A percentile compares a stretch with the other conserved stretches of the same genome.
Conservation (phyloP, 1,140 invertebrate genomes). For the Trypoxylus dichotomus region DNA sequence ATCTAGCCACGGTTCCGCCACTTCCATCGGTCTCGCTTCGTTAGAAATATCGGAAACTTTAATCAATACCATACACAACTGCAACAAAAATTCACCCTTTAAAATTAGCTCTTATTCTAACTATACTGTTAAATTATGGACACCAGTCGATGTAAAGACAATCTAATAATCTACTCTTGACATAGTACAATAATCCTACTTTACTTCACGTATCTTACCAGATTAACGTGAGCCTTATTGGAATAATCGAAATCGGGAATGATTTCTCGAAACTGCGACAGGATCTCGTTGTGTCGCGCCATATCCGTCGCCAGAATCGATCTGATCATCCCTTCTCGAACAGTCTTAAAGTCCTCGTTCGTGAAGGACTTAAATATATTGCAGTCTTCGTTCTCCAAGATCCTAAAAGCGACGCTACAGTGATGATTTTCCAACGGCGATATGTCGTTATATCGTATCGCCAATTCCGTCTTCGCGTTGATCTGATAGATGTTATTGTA, state of each 20-base stretch:
- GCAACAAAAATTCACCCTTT: too few relatives aligned
- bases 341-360: slow-evolving; percentile 63
- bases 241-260: slow-evolving; percentile 73
- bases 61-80: slow-evolving; percentile 84
- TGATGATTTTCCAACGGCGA: slow-evolving; percentile 89
- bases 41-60: slow-evolving; percentile 89
- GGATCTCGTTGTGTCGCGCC: slow-evolving; percentile 85
- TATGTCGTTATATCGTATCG: slow-evolving; percentile 86
- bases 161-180: too few relatives aligned
- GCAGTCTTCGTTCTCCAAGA: slow-evolving; percentile 74
- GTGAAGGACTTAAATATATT: slow-evolving; percentile 76
- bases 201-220: slow-evolving; percentile 61
- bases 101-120: too few relatives aligned
- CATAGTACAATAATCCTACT: too few relatives aligned
- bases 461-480: slow-evolving; percentile 83
- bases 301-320: slow-evolving; percentile 87
- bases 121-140: too few relatives aligned
- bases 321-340: slow-evolving; percentile 79
- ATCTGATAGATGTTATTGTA: slow-evolving; percentile 90
- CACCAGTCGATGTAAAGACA: too few relatives aligned
- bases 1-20: slow-evolving; percentile 84
- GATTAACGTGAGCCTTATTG: slow-evolving; percentile 76
- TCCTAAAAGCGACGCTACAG: slow-evolving; percentile 82
- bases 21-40: slow-evolving; percentile 81
- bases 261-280: slow-evolving; percentile 73